Evolutionary conservation across 2,797 vertebrate genomes (phyloP).

Genomic region (Poeciliopsis turneri): DNA sequence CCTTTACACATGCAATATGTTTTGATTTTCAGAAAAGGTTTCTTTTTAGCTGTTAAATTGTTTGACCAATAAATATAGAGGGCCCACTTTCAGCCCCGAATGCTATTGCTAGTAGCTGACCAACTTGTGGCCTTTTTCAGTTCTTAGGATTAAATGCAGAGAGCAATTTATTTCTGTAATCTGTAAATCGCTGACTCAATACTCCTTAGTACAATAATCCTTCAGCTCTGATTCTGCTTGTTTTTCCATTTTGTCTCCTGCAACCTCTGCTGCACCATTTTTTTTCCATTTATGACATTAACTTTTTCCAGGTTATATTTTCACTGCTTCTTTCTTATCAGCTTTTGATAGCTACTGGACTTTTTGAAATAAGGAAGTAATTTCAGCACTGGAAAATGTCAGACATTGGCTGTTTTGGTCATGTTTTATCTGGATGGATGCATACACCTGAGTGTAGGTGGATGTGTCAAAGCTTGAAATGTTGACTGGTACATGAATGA

Average conservation of each 20-base stretch:
- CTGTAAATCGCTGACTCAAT: background rate
- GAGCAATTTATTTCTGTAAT: background rate
- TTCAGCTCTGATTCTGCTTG: background rate
- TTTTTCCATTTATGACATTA: background rate
- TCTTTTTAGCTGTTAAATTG: background rate
- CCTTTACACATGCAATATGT: background rate
- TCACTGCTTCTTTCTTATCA: background rate
- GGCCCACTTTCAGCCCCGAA: background rate
- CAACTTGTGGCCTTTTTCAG: background rate
- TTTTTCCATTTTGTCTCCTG: background rate
- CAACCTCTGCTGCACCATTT: background rate
- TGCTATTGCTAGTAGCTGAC: background rate
- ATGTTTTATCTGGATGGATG: background rate
- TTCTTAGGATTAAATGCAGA: background rate
- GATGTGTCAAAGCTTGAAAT: background rate
- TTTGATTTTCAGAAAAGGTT: background rate
- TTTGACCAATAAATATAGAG: background rate
- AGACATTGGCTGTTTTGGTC: background rate
- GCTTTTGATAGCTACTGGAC: background rate
- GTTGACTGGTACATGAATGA: background rate
- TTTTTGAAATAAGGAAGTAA: background rate
- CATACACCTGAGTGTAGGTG: background rate
- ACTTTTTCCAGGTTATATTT: background rate
- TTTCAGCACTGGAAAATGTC: background rate
- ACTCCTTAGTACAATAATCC: background rate